Evolutionary conservation across 1,140 invertebrate species (phyloP).

Genomic region (Sitophilus oryzae): DNA sequence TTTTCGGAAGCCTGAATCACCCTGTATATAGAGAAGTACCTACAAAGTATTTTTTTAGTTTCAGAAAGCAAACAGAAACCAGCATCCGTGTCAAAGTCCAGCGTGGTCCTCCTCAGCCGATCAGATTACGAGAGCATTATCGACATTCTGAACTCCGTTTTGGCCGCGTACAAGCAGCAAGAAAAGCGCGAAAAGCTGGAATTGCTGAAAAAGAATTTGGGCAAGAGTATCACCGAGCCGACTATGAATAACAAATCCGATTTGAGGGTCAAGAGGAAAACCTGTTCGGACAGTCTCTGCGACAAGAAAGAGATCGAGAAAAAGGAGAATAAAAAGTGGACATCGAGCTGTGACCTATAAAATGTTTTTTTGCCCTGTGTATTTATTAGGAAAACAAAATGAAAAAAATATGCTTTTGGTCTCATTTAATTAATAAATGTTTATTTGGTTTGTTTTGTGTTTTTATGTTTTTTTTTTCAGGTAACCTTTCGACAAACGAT

Average conservation of each 20-base stretch:
- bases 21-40: too few species aligned
- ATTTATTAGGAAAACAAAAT: too few species aligned
- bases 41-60: too few species aligned
- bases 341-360: too few species aligned
- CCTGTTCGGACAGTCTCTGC: neutral
- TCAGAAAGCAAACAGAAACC: neutral
- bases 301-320: neutral
- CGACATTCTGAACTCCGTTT: neutral
- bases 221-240: neutral
- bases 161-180: neutral
- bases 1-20: too few species aligned
- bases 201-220: neutral
- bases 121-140: neutral
- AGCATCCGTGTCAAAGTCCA: too few species aligned
- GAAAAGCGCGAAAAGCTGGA: neutral
- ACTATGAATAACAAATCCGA: neutral
- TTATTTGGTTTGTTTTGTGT: too few species aligned
- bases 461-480: too few species aligned
- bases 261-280: neutral
- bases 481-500: too few species aligned
- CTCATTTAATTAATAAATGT: too few species aligned
- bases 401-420: too few species aligned
- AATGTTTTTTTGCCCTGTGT: too few species aligned
- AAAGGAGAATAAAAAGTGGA: neutral
- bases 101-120: neutral